These are phyloP conservation scores for Forbesichthys papilliferus DNA, from an alignment of 2,113 vertebrate genomes.

Conservation along the genomic window DNA sequence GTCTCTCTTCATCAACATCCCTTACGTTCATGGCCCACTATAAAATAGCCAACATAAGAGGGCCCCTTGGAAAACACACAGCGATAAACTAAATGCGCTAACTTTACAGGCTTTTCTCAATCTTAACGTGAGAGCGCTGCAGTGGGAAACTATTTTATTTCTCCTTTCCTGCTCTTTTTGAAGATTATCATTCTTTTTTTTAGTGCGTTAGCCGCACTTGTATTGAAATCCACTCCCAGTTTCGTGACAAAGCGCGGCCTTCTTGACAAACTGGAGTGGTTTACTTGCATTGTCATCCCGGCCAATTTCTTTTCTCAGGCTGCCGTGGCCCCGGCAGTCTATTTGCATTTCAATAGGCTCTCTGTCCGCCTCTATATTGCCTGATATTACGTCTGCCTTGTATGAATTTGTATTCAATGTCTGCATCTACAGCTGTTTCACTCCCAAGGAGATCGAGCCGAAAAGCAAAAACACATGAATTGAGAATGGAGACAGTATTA, in stretches of 20 bases:
- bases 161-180: constrained; percentile 64
- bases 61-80: constrained; percentile 60
- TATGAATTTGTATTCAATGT: constrained; percentile 73
- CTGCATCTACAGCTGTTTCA: constrained; percentile 73
- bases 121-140: constrained; percentile 61
- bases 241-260: constrained; percentile 75
- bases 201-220: constrained; percentile 73
- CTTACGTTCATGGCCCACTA: constrained; percentile 64
- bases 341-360: constrained; percentile 79
- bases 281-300: constrained; percentile 79
- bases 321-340: constrained; percentile 66
- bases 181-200: constrained; percentile 70
- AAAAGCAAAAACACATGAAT: constrained; percentile 66
- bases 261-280: constrained; percentile 80
- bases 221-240: constrained; percentile 74
- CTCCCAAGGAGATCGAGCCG: constrained; percentile 58
- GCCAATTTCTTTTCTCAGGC: constrained; percentile 76
- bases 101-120: constrained; percentile 67
- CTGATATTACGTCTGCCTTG: constrained; percentile 76
- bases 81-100: constrained; percentile 60
- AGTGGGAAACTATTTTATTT: constrained; percentile 60
- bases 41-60: constrained; percentile 58
- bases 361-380: constrained; percentile 75
- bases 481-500: constrained; percentile 56
- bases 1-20: constrained; percentile 23